Base-by-base conservation (phyloP, 2,888 invertebrate genomes). In the Amiota mariae region DNA sequence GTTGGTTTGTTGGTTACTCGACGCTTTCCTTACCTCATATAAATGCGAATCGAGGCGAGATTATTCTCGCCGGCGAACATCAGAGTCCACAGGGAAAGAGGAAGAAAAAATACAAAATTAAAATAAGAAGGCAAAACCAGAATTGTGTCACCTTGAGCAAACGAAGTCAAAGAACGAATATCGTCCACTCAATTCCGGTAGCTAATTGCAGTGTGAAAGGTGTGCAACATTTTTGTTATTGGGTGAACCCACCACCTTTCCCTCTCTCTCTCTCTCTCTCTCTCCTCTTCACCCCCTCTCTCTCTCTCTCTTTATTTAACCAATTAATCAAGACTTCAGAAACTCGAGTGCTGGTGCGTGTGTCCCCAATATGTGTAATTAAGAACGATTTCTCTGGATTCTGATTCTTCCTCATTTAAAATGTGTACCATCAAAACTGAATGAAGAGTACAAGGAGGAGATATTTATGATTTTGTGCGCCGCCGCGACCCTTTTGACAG, bases 81-180 rank as follows among this genome's bases (percentile, higher is more conserved):
- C 18, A 59, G 20, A 24, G 1, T 20, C 24, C 8, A 59, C 15
- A 59, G 20, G 20, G 18, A n/a, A 8, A 20, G 20, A 18, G 2
- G 3, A 15, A 48, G 48, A 63, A 18, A 63, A 46, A 4, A 24
- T 13, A 63, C 13, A 63, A 67, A 8, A 24, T 24, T 54, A 54
- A 51, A 36, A 51, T 24, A 54, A 46, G 10, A 36, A 51, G 13
- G 46, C 61, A 74, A 80, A 36, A 77, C 73, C 57, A 57, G 59
- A 72, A 68, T 59, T 83, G 79, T 83, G 85, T 83, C 85, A 83
- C 77, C 78, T 81, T 80, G 83, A 72, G 54, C 54, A 59, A 59
- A 6, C 46, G 46, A 13, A 36, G 46, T 63, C 63, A 36, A 36
- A 13, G 54, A 51, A 54, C 36, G 36, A 36, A 36, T 6, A 6